Conservation (phyloP, 35 echinoderm and acorn worm species). For the Apostichopus californicus region DNA sequence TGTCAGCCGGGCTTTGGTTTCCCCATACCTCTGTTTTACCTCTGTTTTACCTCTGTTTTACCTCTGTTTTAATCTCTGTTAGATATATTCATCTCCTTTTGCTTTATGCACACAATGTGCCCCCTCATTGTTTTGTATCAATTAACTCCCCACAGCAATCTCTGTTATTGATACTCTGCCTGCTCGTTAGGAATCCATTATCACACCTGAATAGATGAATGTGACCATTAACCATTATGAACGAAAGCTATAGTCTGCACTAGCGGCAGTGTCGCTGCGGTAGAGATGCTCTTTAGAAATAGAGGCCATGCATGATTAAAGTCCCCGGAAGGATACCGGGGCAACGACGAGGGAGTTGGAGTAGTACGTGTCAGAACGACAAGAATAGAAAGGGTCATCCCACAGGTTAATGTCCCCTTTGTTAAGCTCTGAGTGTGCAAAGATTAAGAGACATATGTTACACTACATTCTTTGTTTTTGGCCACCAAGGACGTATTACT, state of each 20-base stretch:
- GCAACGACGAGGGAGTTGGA: neutral
- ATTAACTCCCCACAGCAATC: slow-evolving; percentile 32
- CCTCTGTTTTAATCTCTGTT: no score
- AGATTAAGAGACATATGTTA: no score
- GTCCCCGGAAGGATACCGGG: neutral
- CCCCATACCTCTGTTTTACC: no score
- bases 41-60: no score
- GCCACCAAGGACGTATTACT: no score
- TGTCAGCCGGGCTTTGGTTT: no score
- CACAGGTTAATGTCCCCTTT: no score
- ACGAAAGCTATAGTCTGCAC: neutral
- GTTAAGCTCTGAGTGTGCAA: no score
- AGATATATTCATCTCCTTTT: no score
- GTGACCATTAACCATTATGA: neutral
- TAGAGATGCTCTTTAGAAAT: neutral
- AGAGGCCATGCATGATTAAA: slow-evolving; percentile 17
- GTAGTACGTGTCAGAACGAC: no score
- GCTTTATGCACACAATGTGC: neutral
- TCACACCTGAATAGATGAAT: slow-evolving; percentile 27
- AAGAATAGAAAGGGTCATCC: no score
- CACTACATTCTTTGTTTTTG: no score
- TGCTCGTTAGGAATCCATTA: slow-evolving; percentile 38
- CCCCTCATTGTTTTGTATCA: slow-evolving; percentile 37
- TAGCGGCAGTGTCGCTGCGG: neutral
- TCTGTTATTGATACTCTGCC: slow-evolving; percentile 16